phyloP scores from a whole-genome alignment of 2,888 invertebrate genomes.

The Xestia ashworthii region DNA sequence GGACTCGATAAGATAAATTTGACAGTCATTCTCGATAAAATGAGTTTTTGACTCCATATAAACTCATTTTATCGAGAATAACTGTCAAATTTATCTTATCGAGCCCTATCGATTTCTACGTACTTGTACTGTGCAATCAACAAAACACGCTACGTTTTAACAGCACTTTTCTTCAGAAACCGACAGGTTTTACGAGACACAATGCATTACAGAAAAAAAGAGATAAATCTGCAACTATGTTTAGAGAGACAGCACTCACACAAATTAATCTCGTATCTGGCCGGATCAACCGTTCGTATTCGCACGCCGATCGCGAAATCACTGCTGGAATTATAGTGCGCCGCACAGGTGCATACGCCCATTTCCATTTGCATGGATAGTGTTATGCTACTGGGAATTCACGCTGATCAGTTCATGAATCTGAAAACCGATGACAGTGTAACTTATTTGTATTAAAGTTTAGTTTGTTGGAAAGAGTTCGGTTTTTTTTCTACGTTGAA shows the following conservation, averaged over 20 bases:
- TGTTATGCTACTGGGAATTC: slow-evolving; percentile 73
- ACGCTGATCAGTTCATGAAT: slow-evolving; percentile 76
- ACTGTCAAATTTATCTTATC: too few species aligned
- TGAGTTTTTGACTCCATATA: too few species aligned
- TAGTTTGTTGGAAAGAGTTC: slow-evolving; percentile 28
- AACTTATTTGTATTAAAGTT: slow-evolving; percentile 57
- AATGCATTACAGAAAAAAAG: slow-evolving; percentile 33
- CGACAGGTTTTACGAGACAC: slow-evolving; percentile 10
- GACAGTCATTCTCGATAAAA: too few species aligned
- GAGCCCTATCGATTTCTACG: too few species aligned
- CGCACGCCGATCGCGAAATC: slow-evolving; percentile 74
- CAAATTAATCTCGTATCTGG: slow-evolving; percentile 79
- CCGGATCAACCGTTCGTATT: slow-evolving; percentile 74
- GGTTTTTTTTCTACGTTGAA: neutral
- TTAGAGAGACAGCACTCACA: slow-evolving; percentile 74
- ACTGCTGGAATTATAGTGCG: slow-evolving; percentile 71
- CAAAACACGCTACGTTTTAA: neutral
- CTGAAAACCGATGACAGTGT: slow-evolving; percentile 71
- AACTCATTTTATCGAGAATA: too few species aligned
- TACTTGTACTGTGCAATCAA: neutral
- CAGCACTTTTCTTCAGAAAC: neutral
- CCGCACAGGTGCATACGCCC: slow-evolving; percentile 67
- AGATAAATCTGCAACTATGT: slow-evolving; percentile 42
- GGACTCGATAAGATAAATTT: too few species aligned
- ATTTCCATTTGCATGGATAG: slow-evolving; percentile 79